phyloP scores from a whole-genome alignment of 2,113 vertebrate species.

The Anser brachyrhynchus region DNA sequence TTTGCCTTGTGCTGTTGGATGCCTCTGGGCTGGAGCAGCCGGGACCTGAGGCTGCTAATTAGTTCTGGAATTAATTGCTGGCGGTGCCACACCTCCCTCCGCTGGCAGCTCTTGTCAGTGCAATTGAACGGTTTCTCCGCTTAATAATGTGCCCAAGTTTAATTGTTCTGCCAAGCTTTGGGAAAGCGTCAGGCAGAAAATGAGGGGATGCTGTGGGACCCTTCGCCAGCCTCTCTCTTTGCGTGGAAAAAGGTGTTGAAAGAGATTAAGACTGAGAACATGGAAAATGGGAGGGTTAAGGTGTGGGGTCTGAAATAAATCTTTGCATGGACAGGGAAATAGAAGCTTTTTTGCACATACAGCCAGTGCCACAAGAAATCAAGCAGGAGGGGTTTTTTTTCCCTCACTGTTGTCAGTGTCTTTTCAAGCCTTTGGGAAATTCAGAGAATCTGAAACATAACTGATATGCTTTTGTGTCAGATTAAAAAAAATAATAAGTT shows the following conservation, averaged over 20 bases:
- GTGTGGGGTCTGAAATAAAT: neutral
- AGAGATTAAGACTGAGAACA: neutral
- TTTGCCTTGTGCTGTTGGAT: neutral
- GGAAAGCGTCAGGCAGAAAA: neutral
- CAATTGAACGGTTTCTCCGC: accelerated
- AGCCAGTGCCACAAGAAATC: neutral
- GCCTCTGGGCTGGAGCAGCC: neutral
- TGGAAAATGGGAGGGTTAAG: neutral
- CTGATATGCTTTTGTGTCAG: too few relatives aligned
- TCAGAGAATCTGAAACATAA: neutral
- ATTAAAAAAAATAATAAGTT: too few relatives aligned
- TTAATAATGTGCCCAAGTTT: too few relatives aligned
- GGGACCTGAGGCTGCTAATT: accelerated
- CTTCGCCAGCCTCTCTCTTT: neutral
- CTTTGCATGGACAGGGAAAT: neutral
- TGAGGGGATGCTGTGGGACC: neutral
- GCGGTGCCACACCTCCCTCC: neutral
- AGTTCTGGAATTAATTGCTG: neutral
- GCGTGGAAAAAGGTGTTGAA: neutral
- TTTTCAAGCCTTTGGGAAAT: neutral
- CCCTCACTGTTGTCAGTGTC: neutral
- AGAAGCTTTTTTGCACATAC: neutral
- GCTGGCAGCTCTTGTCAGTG: neutral
- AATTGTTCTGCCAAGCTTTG: too few relatives aligned
- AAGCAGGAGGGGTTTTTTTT: neutral